Percentiles rank a stretch among this genome's conserved stretches.
These are phyloP conservation scores for Drosophila setifemur DNA, from an alignment of 1,140 invertebrate species.

Conservation along the genomic window DNA sequence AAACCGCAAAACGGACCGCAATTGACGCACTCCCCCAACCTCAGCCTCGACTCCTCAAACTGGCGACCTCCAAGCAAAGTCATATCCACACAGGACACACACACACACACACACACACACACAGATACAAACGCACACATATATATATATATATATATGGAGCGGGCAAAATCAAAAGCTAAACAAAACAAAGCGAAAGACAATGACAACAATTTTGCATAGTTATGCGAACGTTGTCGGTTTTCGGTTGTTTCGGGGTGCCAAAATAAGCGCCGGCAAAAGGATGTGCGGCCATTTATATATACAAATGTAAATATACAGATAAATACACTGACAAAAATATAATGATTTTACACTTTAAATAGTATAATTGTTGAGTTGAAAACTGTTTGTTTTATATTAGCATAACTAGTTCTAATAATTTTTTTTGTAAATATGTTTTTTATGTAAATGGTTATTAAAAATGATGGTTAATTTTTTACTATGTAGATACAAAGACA, in stretches of 20 bases:
- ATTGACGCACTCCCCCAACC: conserved; percentile 68
- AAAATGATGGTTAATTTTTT: too few species aligned
- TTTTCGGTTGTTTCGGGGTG: conserved; percentile 52
- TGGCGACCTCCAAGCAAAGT: conserved; percentile 75
- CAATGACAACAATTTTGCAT: conserved; percentile 76
- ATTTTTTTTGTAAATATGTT: too few species aligned
- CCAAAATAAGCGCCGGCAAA: conserved; percentile 76
- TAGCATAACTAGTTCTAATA: too few species aligned
- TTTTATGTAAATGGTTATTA: too few species aligned
- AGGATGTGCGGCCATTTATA: conserved; percentile 76
- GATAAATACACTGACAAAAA: background rate
- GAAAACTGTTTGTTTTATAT: too few species aligned
- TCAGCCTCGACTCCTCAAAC: conserved; percentile 5
- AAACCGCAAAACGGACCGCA: conserved; percentile 75
- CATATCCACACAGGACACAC: conserved; percentile 66
- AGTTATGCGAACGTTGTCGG: conserved; percentile 67
- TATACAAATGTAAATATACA: conserved; percentile 19
- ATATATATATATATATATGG: conserved; percentile 3
- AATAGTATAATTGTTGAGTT: background rate
- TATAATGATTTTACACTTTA: too few species aligned
- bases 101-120: conserved; percentile 41
- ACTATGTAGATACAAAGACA: too few species aligned
- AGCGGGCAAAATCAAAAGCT: conserved; percentile 61
- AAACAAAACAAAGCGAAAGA: conserved; percentile 74
- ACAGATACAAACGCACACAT: conserved; percentile 16